Percentiles rank a stretch among this genome's conserved stretches.
phyloP scores from a whole-genome alignment of 2,888 invertebrate genomes.

The Nowickia ferox region DNA sequence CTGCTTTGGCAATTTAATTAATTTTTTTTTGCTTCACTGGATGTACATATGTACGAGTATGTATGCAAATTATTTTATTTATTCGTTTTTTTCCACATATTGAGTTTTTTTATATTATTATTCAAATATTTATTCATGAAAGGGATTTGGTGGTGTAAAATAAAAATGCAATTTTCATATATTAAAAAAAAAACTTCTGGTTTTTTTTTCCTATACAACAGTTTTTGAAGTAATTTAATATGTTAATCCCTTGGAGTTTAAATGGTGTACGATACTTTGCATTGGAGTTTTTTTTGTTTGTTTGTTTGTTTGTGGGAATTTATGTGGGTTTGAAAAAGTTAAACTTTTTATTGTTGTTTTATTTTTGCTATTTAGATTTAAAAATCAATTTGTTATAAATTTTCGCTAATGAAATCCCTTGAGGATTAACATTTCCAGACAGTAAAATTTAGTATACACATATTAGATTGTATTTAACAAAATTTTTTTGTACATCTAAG shows the following conservation, averaged over 20 bases:
- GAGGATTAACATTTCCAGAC: slow-evolving; percentile 55
- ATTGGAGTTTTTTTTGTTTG: slow-evolving; percentile 24
- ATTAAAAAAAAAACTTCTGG: slow-evolving; percentile 4
- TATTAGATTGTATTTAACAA: slow-evolving; percentile 53
- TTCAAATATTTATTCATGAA: slow-evolving; percentile 45
- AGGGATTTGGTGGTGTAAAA: slow-evolving; percentile 64
- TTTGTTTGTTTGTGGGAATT: slow-evolving; percentile 38
- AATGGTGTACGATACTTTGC: slow-evolving; percentile 60
- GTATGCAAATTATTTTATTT: slow-evolving; percentile 40
- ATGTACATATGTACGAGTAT: background rate
- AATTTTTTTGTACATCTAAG: slow-evolving; percentile 28
- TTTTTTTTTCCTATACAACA: slow-evolving; percentile 1
- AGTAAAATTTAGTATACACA: slow-evolving; percentile 12
- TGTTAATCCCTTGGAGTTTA: slow-evolving; percentile 67
- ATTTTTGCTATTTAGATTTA: slow-evolving; percentile 56
- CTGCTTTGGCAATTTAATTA: slow-evolving; percentile 53
- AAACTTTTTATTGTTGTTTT: slow-evolving; percentile 50
- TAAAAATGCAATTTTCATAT: slow-evolving; percentile 63
- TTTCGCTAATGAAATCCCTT: slow-evolving; percentile 64
- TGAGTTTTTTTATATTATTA: slow-evolving; percentile 8
- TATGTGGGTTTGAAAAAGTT: slow-evolving; percentile 31
- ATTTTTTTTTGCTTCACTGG: slow-evolving; percentile 44
- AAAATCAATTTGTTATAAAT: slow-evolving; percentile 70
- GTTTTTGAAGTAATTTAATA: slow-evolving; percentile 64
- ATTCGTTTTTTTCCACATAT: slow-evolving; percentile 22